phyloP scores from a whole-genome alignment of 2,797 vertebrate genomes.

The Epinephelus coioides region DNA sequence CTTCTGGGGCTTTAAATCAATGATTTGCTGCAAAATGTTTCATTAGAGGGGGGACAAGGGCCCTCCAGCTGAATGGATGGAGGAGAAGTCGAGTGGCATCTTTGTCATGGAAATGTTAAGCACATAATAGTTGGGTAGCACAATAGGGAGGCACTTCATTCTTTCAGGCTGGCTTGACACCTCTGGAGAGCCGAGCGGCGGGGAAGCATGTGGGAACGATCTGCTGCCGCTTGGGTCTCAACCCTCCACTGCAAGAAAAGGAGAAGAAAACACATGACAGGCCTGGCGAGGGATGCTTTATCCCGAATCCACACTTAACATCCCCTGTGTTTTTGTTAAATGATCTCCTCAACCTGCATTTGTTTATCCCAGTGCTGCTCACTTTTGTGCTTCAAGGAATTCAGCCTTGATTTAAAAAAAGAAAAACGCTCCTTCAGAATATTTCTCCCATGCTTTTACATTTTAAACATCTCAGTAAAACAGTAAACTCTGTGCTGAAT shows the following conservation, averaged over 20 bases:
- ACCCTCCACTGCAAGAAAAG: slow-evolving; percentile 59
- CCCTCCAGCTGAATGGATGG: slow-evolving; percentile 96
- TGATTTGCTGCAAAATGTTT: slow-evolving; percentile 98
- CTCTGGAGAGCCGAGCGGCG: slow-evolving; percentile 96
- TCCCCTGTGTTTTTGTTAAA: neutral
- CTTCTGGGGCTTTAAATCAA: slow-evolving; percentile 90
- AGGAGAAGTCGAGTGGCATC: slow-evolving; percentile 99
- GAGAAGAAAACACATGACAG: slow-evolving; percentile 57
- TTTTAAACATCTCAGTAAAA: neutral
- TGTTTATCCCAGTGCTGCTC: neutral
- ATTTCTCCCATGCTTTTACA: neutral
- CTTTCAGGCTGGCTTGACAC: slow-evolving; percentile 97
- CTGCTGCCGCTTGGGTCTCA: slow-evolving; percentile 87
- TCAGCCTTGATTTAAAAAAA: slow-evolving; percentile 8
- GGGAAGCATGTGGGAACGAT: slow-evolving; percentile 99
- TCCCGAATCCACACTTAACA: slow-evolving; percentile 1
- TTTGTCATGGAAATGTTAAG: slow-evolving; percentile 99
- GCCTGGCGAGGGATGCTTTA: slow-evolving; percentile 15
- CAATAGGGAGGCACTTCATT: slow-evolving; percentile 99
- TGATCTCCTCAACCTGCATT: neutral
- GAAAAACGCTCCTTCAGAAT: too few relatives aligned
- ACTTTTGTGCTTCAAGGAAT: neutral
- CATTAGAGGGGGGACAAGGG: slow-evolving; percentile 94
- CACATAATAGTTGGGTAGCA: slow-evolving; percentile 98
- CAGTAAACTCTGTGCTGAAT: neutral